These are phyloP conservation scores for Ramphastos sulfuratus DNA, from an alignment of 2,113 vertebrate genomes.

Conservation along the genomic window DNA sequence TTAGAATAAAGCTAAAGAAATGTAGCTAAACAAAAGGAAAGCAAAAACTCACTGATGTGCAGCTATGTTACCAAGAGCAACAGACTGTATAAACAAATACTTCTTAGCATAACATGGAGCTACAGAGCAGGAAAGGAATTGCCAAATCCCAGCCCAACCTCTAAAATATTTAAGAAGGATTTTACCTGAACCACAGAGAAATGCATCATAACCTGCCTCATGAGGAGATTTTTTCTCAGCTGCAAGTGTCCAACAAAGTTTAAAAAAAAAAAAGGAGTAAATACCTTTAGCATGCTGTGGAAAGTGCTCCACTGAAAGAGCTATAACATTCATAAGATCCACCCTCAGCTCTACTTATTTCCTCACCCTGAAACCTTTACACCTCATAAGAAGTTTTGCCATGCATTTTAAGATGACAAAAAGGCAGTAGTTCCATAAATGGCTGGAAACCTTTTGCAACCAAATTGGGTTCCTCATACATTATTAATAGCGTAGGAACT, in stretches of 20 bases:
- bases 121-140: background rate
- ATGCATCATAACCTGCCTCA: conserved; percentile 78
- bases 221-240: conserved; percentile 71
- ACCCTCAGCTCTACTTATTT: background rate
- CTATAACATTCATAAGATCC: background rate
- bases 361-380: background rate
- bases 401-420: background rate
- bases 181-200: conserved; percentile 80
- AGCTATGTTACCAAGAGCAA: conserved; percentile 7
- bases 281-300: background rate
- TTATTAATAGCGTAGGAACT: background rate
- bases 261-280: background rate
- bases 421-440: background rate
- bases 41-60: background rate
- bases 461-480: fast-evolving
- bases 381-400: background rate
- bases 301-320: background rate
- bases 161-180: background rate
- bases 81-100: conserved; percentile 5
- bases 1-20: background rate
- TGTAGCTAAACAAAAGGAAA: background rate
- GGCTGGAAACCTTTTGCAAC: background rate
- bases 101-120: background rate
- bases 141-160: background rate
- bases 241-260: conserved; percentile 8